Conservation (phyloP, 35 echinoderm and acorn worm species). For the Apostichopus californicus region DNA sequence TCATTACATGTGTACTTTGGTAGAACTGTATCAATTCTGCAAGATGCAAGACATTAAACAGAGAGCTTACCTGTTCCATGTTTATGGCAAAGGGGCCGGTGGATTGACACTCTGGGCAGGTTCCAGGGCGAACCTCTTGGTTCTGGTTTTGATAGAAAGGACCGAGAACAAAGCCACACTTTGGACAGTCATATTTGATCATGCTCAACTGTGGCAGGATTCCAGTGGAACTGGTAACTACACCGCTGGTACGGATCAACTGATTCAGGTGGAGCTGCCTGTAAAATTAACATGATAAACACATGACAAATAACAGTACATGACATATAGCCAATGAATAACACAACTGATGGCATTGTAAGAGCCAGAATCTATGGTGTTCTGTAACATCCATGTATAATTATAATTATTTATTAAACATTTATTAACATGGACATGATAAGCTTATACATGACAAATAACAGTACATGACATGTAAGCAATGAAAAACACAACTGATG, state of each 20-base stretch:
- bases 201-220: slow-evolving; percentile 96
- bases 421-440: too few species aligned
- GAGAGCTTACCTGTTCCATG: slow-evolving; percentile 88
- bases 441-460: too few species aligned
- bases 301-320: too few species aligned
- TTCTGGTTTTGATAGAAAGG: slow-evolving; percentile 99
- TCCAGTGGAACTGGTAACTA: slow-evolving; percentile 86
- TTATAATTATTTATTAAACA: too few species aligned
- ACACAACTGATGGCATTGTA: too few species aligned
- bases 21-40: too few species aligned
- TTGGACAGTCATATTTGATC: slow-evolving; percentile 99
- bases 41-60: background rate
- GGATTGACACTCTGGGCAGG: slow-evolving; percentile 98
- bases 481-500: too few species aligned
- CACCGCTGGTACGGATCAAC: slow-evolving; percentile 92
- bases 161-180: slow-evolving; percentile 96
- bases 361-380: too few species aligned
- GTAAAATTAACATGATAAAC: background rate
- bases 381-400: too few species aligned
- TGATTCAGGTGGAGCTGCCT: slow-evolving; percentile 98
- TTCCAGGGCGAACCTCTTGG: slow-evolving; percentile 95
- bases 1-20: too few species aligned
- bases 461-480: too few species aligned
- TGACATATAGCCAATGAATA: too few species aligned
- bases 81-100: slow-evolving; percentile 96